Percentiles rank a stretch among this genome's conserved stretches.
Conservation (phyloP, 2,797 vertebrate species). For the Melopsittacus undulatus region DNA sequence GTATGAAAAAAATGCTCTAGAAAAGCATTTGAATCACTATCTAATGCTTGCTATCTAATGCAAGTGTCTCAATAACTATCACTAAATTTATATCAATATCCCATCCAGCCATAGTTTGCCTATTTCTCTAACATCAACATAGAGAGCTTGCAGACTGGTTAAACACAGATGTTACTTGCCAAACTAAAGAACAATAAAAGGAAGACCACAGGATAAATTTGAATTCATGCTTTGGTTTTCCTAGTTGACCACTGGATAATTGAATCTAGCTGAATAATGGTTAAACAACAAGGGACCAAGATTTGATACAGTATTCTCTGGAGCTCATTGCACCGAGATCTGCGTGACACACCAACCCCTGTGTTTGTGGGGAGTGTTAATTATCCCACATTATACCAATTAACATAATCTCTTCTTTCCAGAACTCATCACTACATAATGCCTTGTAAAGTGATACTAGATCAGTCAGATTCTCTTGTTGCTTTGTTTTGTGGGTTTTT, state of each 20-base stretch:
- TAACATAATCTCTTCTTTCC: slow-evolving; percentile 19
- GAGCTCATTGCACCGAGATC: background rate
- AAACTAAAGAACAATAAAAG: background rate
- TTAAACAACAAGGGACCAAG: background rate
- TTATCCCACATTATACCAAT: background rate
- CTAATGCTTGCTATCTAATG: background rate
- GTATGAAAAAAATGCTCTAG: background rate
- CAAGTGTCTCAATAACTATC: background rate
- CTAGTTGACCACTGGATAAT: background rate
- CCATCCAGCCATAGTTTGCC: background rate
- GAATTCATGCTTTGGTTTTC: slow-evolving; percentile 11
- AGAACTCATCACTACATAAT: background rate
- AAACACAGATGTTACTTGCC: background rate
- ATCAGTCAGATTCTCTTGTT: background rate
- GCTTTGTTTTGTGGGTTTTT: background rate
- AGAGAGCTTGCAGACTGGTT: background rate
- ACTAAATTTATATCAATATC: background rate
- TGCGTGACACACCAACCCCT: background rate
- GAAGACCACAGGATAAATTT: background rate
- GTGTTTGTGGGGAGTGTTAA: background rate
- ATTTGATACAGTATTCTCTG: background rate
- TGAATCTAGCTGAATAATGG: background rate
- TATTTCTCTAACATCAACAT: background rate
- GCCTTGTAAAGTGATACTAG: background rate
- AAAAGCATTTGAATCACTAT: background rate